These are phyloP conservation scores for Hipparchia semele DNA, from an alignment of 2,888 invertebrate species.

Conservation along the genomic window DNA sequence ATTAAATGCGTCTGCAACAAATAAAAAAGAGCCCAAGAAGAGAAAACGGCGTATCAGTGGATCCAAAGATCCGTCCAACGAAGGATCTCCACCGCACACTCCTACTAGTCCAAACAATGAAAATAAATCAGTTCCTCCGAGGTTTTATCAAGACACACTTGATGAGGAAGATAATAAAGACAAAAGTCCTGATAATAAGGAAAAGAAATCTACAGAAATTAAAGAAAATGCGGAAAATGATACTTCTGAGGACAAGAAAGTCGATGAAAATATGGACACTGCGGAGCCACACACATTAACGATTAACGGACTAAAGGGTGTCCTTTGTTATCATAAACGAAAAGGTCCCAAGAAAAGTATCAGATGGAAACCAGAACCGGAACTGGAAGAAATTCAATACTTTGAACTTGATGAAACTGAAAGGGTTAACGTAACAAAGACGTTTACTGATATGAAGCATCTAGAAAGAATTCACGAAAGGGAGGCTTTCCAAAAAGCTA, in stretches of 20 bases:
- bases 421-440: constrained; percentile 96
- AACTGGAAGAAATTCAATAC: constrained; percentile 91
- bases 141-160: constrained; percentile 96
- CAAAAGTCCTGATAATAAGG: constrained; percentile 51
- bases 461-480: constrained; percentile 94
- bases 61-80: constrained; percentile 85
- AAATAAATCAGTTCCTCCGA: constrained; percentile 83
- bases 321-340: constrained; percentile 88
- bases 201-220: constrained; percentile 52
- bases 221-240: constrained; percentile 52
- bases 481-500: constrained; percentile 89
- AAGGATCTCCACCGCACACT: constrained; percentile 81
- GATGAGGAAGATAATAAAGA: constrained; percentile 86
- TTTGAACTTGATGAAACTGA: constrained; percentile 98
- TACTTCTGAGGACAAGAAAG: constrained; percentile 40
- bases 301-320: constrained; percentile 87
- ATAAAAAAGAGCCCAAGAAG: constrained; percentile 89
- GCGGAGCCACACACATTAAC: constrained; percentile 71
- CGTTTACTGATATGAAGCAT: constrained; percentile 95
- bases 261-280: constrained; percentile 65
- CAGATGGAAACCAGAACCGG: constrained; percentile 91
- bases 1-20: constrained; percentile 89
- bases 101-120: constrained; percentile 79
- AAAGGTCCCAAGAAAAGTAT: constrained; percentile 91
- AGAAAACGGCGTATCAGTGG: constrained; percentile 89